Percentiles rank a stretch among this genome's conserved stretches.
Conservation (phyloP, 1,140 invertebrate species). For the Argopecten irradians region DNA sequence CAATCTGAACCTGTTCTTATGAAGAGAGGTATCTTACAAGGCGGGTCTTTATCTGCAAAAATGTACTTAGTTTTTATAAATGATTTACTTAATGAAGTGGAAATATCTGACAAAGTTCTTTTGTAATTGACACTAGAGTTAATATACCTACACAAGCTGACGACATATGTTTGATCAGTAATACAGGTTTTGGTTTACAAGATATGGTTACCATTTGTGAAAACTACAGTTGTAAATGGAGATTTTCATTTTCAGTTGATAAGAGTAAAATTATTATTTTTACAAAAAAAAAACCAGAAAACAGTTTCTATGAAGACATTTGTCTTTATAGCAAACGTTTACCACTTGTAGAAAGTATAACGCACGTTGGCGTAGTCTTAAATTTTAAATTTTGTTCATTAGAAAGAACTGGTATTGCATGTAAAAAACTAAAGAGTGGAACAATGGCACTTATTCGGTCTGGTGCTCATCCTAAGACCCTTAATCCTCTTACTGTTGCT, state of each 20-base stretch:
- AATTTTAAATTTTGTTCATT: neutral
- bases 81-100: too few species aligned
- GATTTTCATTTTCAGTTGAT: neutral
- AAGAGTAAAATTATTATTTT: neutral
- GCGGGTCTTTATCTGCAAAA: too few species aligned
- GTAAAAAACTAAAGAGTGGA: neutral
- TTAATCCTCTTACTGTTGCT: constrained; percentile 15
- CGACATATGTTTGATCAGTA: too few species aligned
- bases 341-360: too few species aligned
- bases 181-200: neutral
- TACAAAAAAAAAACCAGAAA: neutral
- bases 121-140: neutral
- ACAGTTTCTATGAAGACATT: neutral
- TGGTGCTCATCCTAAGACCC: too few species aligned
- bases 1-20: neutral
- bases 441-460: neutral
- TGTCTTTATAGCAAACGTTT: neutral
- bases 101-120: neutral
- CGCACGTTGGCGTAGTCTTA: neutral
- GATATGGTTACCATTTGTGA: too few species aligned
- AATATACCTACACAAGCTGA: too few species aligned
- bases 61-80: too few species aligned
- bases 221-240: neutral
- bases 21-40: too few species aligned
- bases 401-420: neutral